phyloP scores from a whole-genome alignment of 2,113 vertebrate genomes.

The Trichomycterus rosablanca region DNA sequence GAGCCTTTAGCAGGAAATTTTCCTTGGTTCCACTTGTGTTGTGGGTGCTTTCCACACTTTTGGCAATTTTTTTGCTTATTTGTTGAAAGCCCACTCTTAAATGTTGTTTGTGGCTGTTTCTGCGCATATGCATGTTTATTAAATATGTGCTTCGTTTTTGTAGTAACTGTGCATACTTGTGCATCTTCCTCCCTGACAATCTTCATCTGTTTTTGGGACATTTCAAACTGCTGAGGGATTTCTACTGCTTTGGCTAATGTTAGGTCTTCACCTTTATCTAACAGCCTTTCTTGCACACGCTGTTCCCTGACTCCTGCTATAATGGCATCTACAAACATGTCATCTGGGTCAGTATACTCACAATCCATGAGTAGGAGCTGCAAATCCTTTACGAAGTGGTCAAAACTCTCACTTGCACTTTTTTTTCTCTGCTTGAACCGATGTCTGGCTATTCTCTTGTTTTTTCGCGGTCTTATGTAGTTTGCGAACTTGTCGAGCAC shows the following conservation, averaged over 20 bases:
- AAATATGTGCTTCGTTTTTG: neutral
- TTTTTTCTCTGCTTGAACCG: constrained; percentile 28
- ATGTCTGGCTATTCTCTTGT: constrained; percentile 17
- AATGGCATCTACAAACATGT: too few species aligned
- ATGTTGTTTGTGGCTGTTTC: neutral
- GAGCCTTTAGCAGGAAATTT: too few species aligned
- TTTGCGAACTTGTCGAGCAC: constrained; percentile 16
- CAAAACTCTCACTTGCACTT: constrained; percentile 20
- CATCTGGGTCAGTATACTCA: too few species aligned
- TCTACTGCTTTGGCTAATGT: constrained; percentile 29
- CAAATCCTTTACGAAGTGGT: constrained; percentile 27
- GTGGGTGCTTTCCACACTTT: neutral
- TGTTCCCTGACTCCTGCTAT: constrained; percentile 12
- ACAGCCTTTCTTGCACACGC: constrained; percentile 19
- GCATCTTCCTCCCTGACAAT: neutral
- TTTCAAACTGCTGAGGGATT: constrained; percentile 32
- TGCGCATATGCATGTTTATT: neutral
- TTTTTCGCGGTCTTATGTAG: constrained; percentile 13
- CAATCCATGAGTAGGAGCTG: constrained; percentile 6
- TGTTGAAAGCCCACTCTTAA: neutral
- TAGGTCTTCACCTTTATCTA: constrained; percentile 27
- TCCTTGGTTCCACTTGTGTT: too few species aligned
- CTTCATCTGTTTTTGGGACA: constrained; percentile 19
- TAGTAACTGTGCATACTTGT: neutral
- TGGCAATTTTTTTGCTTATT: constrained; percentile 9